Percentiles rank a stretch among this genome's conserved stretches.
These are phyloP conservation scores for Galago senegalensis DNA, from an alignment of 2,797 vertebrate genomes.

Conservation along the genomic window DNA sequence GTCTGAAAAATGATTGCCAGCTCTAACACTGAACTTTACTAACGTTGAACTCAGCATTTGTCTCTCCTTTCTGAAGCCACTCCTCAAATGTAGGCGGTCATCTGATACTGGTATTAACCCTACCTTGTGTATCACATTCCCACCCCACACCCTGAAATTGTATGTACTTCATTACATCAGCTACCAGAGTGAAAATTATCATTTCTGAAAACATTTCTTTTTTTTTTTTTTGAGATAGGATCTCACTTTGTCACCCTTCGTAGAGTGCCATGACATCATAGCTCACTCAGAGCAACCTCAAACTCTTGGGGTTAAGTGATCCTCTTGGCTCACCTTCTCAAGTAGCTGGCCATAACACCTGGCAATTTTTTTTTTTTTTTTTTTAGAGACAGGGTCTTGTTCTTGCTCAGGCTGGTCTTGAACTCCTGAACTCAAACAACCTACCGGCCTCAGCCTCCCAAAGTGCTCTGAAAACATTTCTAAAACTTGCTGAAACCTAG, in stretches of 20 bases:
- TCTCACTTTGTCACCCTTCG: too few species aligned
- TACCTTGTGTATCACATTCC: not conserved
- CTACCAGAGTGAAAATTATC: not conserved
- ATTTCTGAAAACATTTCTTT: not conserved
- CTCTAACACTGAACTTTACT: not conserved
- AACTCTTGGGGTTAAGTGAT: too few species aligned
- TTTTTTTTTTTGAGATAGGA: too few species aligned
- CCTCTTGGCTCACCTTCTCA: too few species aligned
- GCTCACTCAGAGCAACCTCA: too few species aligned
- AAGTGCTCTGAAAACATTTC: not conserved
- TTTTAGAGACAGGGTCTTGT: too few species aligned
- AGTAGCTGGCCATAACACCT: too few species aligned
- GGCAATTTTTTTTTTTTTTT: too few species aligned
- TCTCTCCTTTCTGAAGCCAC: slow-evolving; percentile 7
- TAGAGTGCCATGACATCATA: too few species aligned
- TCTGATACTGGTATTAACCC: not conserved
- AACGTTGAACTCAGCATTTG: not conserved
- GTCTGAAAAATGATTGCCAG: slow-evolving; percentile 43
- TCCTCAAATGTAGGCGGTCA: slow-evolving; percentile 11
- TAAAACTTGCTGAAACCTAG: slow-evolving; percentile 29
- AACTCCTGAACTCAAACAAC: too few species aligned
- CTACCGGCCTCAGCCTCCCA: too few species aligned
- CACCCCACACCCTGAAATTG: not conserved
- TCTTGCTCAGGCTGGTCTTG: too few species aligned
- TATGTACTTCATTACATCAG: slow-evolving; percentile 50